These are phyloP conservation scores for Nasonia longicornis DNA, from an alignment of 1,140 invertebrate genomes.

Conservation along the genomic window DNA sequence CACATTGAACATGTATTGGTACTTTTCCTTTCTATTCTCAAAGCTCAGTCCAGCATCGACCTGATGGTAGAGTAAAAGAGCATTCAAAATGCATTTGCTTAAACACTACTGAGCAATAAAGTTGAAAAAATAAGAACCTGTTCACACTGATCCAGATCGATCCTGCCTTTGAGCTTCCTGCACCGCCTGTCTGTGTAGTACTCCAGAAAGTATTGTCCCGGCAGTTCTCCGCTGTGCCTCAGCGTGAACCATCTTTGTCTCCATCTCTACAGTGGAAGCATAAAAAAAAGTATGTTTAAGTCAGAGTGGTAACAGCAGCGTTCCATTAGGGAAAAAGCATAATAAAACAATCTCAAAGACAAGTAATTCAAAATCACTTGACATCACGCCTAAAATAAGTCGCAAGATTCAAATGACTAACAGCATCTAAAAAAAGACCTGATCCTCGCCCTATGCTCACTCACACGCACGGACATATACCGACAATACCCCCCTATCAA, in stretches of 20 bases:
- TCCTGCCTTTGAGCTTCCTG: conserved; percentile 88
- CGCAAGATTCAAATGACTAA: not conserved
- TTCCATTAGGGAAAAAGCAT: no score
- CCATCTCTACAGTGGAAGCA: conserved; percentile 81
- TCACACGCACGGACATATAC: no score
- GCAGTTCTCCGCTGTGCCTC: conserved; percentile 88
- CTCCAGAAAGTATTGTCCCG: conserved; percentile 92
- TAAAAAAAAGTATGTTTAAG: not conserved
- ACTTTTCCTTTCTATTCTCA: conserved; percentile 84
- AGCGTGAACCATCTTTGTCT: conserved; percentile 92
- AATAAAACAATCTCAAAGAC: no score
- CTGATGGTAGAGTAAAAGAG: conserved; percentile 63
- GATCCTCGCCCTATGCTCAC: not conserved
- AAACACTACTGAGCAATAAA: not conserved
- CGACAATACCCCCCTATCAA: no score
- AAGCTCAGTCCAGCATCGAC: conserved; percentile 88
- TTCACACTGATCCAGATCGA: conserved; percentile 95
- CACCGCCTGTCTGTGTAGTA: conserved; percentile 92
- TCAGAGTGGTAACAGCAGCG: not conserved
- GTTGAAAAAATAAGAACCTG: conserved; percentile 74
- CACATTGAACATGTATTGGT: conserved; percentile 89
- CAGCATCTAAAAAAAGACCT: not conserved
- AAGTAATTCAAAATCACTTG: no score
- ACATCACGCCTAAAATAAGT: not conserved
- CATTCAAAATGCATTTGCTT: not conserved